phyloP scores from a whole-genome alignment of 2,797 vertebrate species.

The Salmo trutta region DNA sequence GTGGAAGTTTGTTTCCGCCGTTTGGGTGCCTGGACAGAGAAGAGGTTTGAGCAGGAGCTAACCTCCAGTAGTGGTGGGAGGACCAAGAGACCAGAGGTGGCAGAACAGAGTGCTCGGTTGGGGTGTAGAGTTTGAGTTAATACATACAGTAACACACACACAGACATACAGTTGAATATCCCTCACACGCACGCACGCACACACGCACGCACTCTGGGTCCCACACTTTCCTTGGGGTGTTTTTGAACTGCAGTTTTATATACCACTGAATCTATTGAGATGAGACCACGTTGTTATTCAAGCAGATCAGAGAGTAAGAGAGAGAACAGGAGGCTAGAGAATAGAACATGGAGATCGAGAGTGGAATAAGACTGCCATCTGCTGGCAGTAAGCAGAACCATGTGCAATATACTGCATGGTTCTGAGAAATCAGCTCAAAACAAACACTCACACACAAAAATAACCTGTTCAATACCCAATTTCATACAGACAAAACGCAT shows the following conservation, averaged over 20 bases:
- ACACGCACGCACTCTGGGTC: background rate
- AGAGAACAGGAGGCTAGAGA: background rate
- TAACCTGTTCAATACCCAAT: background rate
- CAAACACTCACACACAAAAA: background rate
- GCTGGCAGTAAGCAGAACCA: conserved; percentile 44
- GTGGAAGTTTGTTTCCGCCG: too few relatives aligned
- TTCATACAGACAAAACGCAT: background rate
- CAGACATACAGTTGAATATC: background rate
- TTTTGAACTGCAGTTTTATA: background rate
- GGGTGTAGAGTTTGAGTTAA: too few relatives aligned
- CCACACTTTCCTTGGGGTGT: background rate
- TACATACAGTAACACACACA: background rate
- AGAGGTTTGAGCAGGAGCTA: too few relatives aligned
- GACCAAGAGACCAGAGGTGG: too few relatives aligned
- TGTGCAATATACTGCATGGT: background rate
- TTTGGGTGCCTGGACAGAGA: too few relatives aligned
- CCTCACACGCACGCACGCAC: conserved; percentile 6
- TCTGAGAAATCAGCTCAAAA: background rate
- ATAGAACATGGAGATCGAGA: background rate
- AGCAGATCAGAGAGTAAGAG: background rate
- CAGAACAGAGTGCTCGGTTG: too few relatives aligned
- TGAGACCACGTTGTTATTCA: background rate
- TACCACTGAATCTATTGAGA: background rate
- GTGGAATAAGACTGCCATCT: conserved; percentile 72
- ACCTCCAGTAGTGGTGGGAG: too few relatives aligned